phyloP scores from a whole-genome alignment of 2,888 invertebrate genomes.

The Caenorhabditis doughertyi region DNA sequence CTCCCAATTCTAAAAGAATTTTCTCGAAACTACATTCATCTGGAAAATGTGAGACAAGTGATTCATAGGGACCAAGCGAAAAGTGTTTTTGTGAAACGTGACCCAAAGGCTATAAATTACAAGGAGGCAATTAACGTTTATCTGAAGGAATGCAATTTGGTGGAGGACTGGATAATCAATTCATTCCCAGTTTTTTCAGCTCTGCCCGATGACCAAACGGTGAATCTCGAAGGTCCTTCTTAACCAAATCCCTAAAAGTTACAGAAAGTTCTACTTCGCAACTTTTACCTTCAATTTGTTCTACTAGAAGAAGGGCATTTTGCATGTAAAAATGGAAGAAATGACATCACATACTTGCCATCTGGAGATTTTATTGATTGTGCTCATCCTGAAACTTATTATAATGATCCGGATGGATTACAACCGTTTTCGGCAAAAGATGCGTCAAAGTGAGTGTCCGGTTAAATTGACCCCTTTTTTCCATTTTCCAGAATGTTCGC shows the following conservation, averaged over 20 bases:
- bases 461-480: neutral
- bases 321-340: constrained; percentile 48
- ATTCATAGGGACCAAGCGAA: constrained; percentile 20
- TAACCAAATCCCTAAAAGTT: neutral
- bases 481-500: constrained; percentile 43
- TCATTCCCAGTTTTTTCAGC: constrained; percentile 50
- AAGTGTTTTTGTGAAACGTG: constrained; percentile 34
- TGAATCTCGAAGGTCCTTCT: no score
- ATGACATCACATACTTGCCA: constrained; percentile 28
- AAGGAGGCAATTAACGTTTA: constrained; percentile 65
- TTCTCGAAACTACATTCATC: constrained; percentile 22
- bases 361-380: constrained; percentile 53
- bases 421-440: constrained; percentile 39
- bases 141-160: constrained; percentile 57
- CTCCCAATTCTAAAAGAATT: constrained; percentile 20
- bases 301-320: constrained; percentile 66
- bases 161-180: constrained; percentile 63
- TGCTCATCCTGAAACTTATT: constrained; percentile 37
- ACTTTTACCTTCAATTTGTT: constrained; percentile 67
- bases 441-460: constrained; percentile 43
- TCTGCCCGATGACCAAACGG: constrained; percentile 60
- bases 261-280: constrained; percentile 56
- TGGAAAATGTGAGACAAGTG: constrained; percentile 36
- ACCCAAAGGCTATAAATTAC: constrained; percentile 56
- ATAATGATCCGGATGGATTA: constrained; percentile 37